Evolutionary conservation across 2,797 vertebrate genomes (phyloP), one percentile per base, ranked within the genome.

Genomic region (Myotis findleyi): DNA sequence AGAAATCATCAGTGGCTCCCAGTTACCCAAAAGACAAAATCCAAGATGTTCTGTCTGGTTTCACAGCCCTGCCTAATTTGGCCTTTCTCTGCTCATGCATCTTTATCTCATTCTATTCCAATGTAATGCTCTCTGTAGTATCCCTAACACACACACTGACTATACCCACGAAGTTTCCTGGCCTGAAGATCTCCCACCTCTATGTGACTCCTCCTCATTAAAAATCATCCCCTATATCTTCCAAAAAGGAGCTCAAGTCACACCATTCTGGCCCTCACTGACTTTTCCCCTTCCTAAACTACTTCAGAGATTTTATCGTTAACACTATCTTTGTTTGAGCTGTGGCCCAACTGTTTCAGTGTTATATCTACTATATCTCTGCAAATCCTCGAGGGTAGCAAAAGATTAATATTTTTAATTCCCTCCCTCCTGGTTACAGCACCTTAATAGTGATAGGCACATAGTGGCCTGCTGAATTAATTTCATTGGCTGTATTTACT

Each of bases 1-100:
- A 93, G 87, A 95, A 96, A 76, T 73, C 38, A 23, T 62, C 77
- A 49, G 1, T 83, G 62, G 71, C 87, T 95, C 75, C 85, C 68
- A 88, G 36, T 83, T 85, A 36, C 80, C 62, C 72, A 69, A 53
- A 64, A 38, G 49, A 77, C 87, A 72, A 85, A 82, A 62, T 64
- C 21, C 89, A 75, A 85, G 47, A 47, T 30, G 21, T n/a, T 82
- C 57, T 71, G 11, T 38, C 23, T 86, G 66, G 57, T 20, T 64
- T 59, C 69, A 36, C 10, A 10, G 18, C 62, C 20, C 59, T 47
- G 36, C 30, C n/a, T 83, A 9, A 57, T 20, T 17, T 44, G 68
- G 47, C 20, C 11, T 83, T 91, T 72, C 75, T 83, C 47, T 49
- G 38, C 16, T 47, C 49, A 47, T 85, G n/a, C 71, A 33, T 68